Evolutionary conservation across 2,797 vertebrate genomes (phyloP), one percentile per base, ranked within the genome.

Genomic region (Ceyx erithaca): DNA sequence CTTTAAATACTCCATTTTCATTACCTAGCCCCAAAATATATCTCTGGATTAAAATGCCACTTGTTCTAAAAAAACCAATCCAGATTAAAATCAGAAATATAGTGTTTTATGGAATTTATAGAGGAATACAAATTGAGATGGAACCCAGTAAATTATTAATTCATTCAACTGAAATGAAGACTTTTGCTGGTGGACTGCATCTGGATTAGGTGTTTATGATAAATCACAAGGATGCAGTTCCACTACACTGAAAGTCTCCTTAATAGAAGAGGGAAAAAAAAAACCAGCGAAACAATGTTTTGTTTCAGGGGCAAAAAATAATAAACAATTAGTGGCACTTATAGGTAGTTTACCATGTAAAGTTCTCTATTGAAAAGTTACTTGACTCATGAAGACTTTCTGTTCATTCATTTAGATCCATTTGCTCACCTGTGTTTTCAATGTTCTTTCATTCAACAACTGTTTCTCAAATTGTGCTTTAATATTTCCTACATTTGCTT

Each of bases 401-500:
- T 67, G 21, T 69, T 69, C 14, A 46, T 35, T 82, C 14, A 67
- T 67, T 59, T 40, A 59, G n/a, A 69, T 35, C 19, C 8, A 73
- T 51, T 64, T 52, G 72, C 83, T 55, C 70, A 98, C 99, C 97
- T 99, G 99, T 21, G 99, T 99, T 97, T 99, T 99, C 82, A 99
- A 98, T 2, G 99, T 99, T 92, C 98, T 98, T 96, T 99, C 99
- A 66, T 95, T 98, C 97, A 99, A 97, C 55, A 99, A 97, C 95
- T 99, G 99, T 95, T 99, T 99, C 95, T 99, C 99, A 87, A 98
- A 99, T 2, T 97, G 97, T 40, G 98, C 96, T 96, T 99, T 99
- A 96, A 99, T 98, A 93, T 98, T 97, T 77, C 87, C 97, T 80
- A 98, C 96, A 91, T 98, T 98, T 88, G 97, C 98, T 97, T 99